Base-by-base conservation (phyloP, 2,113 vertebrate genomes). In the Zeus faber region DNA sequence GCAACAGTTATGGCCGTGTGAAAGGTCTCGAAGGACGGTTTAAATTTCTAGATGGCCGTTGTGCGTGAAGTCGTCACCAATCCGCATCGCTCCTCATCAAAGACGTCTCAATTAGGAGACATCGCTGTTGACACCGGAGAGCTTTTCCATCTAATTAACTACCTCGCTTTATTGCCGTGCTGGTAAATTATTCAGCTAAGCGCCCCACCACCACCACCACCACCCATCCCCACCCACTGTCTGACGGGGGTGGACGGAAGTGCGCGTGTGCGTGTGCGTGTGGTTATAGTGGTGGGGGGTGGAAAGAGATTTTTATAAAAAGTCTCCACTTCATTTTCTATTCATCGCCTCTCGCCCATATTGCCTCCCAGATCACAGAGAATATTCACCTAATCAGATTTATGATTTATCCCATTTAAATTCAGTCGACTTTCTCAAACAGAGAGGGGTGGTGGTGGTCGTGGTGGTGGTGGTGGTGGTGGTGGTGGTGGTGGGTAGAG, bases 371-470 rank as follows among this genome's bases (percentile, higher is more conserved):
- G 72, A 86, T 83, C 86, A 82, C 69, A 84, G 85, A 78, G 82
- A 88, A 87, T 86, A 89, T 81, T 83, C 76, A 67, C 71, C 67
- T 85, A 86, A 89, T 88, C 82, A 86, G 74, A 84, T 88, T 81
- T 86, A 85, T 88, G 77, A 89, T 87, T 87, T 86, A 85, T 79
- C 73, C 82, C 71, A 88, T 89, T 88, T 88, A 87, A 87, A 89
- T 90, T 85, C 80, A 78, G 81, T 77, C 70, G 73, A 72, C 79
- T 86, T 83, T 70, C 70, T 79, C 69, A 79, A 74, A 80, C 56
- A 54, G 68, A 57, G 54, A 72, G 69, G 76, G 68, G 67, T n/a
- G 62, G 71, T 44, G 13, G 5, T 14, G n/a, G n/a, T 1, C 3
- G 8, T 33, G 29, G 13, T 1, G 33, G n/a, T 10, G 1, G 33